Evolutionary conservation across 92 coral and sea anemone genomes (phyloP), one percentile per base, ranked within the genome.

Genomic region (Phenganax subtilis): DNA sequence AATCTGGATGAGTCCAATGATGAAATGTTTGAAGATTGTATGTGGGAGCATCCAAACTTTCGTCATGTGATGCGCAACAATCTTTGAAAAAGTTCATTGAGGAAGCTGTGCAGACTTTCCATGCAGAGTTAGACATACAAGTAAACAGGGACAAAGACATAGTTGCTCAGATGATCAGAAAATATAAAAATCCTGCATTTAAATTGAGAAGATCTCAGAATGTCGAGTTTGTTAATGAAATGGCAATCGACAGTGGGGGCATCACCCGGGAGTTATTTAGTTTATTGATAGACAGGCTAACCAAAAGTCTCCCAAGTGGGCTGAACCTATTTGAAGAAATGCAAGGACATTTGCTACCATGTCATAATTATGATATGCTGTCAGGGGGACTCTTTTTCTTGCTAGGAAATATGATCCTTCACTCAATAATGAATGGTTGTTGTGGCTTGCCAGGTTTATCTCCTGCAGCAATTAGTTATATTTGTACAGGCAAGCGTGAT

Each of bases 191-290:
- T 16, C 83, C 86, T 27, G 68, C 61, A 28, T 86, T 86, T 57
- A 59, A 82, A 86, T 56, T 82, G 57, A 82, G 69, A 57, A 75
- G 47, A 55, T 72, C 62, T 58, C 65, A 81, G 76, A 72, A 82
- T 51, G 82, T 86, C 65, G 82, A 73, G 61, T 86, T 86, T 53
- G 54, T 56, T 20, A 58, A 20, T 72, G 85, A 85, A 73, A 17
- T 60, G 30, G 86, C 84, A 31, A 73, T 86, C 6, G 86, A 86
- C 71, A 85, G 83, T 76, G 89, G 89, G 51, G 86, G 86, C 47
- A 65, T 67, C 14, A 76, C 86, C 51, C 67, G 73, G 31, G 84
- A 44, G 44, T 82, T 29, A 76, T 86, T 86, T 80, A 65, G 31
- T 25, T 52, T 80, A 37, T 76, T 86, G 56, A 81, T 82, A 86